Evolutionary conservation across 2,888 invertebrate species (phyloP).

Genomic region (Panopea generosa): DNA sequence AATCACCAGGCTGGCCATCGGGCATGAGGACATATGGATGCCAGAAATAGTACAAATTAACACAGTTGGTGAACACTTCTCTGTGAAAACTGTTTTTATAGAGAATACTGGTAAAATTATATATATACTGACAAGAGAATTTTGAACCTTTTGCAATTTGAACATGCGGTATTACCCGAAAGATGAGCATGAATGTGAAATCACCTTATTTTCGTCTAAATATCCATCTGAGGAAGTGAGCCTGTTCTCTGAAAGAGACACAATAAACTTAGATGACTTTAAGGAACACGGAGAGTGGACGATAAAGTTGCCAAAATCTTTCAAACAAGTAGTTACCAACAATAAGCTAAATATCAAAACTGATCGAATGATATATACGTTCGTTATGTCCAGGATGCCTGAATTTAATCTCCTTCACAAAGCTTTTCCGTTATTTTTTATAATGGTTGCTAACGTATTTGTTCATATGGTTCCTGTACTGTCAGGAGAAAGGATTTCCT

Average conservation of each 20-base stretch:
- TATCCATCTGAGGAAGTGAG: not conserved
- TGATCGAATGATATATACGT: too few relatives aligned
- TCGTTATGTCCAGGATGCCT: not conserved
- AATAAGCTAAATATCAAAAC: too few relatives aligned
- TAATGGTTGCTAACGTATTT: slow-evolving; percentile 10
- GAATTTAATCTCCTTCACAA: slow-evolving; percentile 16
- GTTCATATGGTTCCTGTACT: slow-evolving; percentile 23
- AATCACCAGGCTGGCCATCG: slow-evolving; percentile 8
- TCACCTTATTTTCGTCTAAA: slow-evolving; percentile 8
- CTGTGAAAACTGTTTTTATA: not conserved
- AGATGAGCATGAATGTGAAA: slow-evolving; percentile 12
- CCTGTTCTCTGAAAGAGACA: too few relatives aligned
- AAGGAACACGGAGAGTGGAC: slow-evolving; percentile 12
- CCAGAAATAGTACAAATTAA: slow-evolving; percentile 12
- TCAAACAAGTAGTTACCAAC: too few relatives aligned
- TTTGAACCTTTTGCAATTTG: slow-evolving; percentile 7
- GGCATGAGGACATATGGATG: not conserved
- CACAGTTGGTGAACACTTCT: slow-evolving; percentile 9
- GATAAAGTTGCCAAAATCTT: not conserved
- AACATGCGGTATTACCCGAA: slow-evolving; percentile 20
- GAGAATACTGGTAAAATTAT: slow-evolving; percentile 1
- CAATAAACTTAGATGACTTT: not conserved
- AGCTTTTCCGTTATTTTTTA: slow-evolving; percentile 14
- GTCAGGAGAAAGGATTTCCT: slow-evolving; percentile 25
- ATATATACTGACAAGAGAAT: not conserved